Conservation (phyloP, 2,888 invertebrate genomes). For the Miltochrista miniata region DNA sequence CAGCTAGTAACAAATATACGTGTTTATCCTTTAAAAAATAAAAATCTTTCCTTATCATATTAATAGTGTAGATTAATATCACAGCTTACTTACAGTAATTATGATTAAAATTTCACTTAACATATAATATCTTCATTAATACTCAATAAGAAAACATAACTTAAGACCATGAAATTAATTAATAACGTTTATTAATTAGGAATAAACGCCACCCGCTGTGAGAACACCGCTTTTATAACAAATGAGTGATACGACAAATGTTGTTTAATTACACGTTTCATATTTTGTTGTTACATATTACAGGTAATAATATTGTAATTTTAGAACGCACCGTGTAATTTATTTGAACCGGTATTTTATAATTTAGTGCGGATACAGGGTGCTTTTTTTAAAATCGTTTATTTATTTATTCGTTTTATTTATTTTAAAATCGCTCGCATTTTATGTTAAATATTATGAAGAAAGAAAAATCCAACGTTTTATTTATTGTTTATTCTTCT, state of each 20-base stretch:
- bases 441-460: too few species aligned
- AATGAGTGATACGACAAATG: slow-evolving; percentile 24
- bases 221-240: slow-evolving; percentile 15
- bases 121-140: neutral
- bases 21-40: too few species aligned
- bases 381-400: too few species aligned
- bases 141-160: slow-evolving; percentile 14
- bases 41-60: too few species aligned
- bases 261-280: slow-evolving; percentile 23
- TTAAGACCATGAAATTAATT: slow-evolving; percentile 25
- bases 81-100: too few species aligned
- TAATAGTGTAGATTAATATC: too few species aligned
- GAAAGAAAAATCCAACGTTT: too few species aligned
- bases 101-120: too few species aligned
- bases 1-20: too few species aligned
- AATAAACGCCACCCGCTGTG: slow-evolving; percentile 22
- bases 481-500: too few species aligned
- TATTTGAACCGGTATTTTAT: slow-evolving; percentile 13
- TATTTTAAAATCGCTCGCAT: too few species aligned
- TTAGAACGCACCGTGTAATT: slow-evolving; percentile 23
- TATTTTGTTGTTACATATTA: slow-evolving; percentile 8
- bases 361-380: neutral
- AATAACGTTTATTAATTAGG: slow-evolving; percentile 21
- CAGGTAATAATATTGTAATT: slow-evolving; percentile 12
- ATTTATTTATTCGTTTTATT: too few species aligned